Conservation (phyloP, 2,113 vertebrate species). For the Eublepharis macularius region DNA sequence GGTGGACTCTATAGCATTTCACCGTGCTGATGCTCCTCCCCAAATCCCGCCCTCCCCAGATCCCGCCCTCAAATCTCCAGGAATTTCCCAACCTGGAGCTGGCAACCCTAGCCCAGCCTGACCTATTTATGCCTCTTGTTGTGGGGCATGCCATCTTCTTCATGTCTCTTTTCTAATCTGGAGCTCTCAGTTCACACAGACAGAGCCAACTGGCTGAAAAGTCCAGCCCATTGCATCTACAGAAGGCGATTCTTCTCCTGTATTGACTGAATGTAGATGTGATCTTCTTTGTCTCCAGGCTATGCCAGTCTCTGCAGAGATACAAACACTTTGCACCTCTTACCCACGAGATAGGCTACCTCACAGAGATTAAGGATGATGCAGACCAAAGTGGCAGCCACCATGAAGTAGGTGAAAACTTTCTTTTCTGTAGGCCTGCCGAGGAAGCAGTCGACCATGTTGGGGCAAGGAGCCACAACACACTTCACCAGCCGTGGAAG, state of each 20-base stretch:
- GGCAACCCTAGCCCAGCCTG: too few species aligned
- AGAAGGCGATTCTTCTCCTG: background rate
- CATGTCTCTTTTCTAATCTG: too few species aligned
- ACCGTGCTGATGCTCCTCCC: too few species aligned
- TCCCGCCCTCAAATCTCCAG: too few species aligned
- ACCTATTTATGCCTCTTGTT: too few species aligned
- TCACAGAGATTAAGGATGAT: constrained; percentile 79
- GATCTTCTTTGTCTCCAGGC: background rate
- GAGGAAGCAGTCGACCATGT: constrained; percentile 80
- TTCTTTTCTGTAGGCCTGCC: constrained; percentile 80
- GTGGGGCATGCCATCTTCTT: too few species aligned
- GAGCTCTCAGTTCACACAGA: too few species aligned
- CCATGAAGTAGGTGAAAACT: constrained; percentile 84
- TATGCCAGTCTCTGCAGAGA: background rate
- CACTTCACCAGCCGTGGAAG: constrained; percentile 79
- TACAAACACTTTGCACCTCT: constrained; percentile 34
- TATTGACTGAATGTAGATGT: background rate
- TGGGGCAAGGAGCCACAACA: constrained; percentile 74
- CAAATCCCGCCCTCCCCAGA: too few species aligned
- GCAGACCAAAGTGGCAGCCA: constrained; percentile 75
- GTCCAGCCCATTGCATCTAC: too few species aligned
- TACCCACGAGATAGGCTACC: constrained; percentile 79
- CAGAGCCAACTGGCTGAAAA: too few species aligned
- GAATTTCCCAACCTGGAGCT: too few species aligned
- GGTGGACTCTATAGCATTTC: too few species aligned